Base-by-base conservation (phyloP, 2,888 invertebrate genomes). In the Phyllotreta cruciferae region DNA sequence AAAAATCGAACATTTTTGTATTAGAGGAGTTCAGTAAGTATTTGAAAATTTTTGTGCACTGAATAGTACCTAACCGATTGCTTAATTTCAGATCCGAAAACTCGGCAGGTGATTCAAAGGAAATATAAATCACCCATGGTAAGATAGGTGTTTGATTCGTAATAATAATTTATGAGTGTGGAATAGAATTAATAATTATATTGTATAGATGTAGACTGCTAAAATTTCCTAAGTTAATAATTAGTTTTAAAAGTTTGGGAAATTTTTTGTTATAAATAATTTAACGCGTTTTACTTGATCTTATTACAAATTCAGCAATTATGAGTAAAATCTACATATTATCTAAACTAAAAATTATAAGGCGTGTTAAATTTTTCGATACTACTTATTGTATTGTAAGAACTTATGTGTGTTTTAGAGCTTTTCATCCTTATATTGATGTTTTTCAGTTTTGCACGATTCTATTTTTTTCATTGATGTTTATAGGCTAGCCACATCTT, bases 21-120 rank as follows among this genome's bases (percentile, higher is more conserved):
- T 88, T 99, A 83, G 99, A 99, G 87, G 98, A 99, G 90, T 98
- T 93, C 85, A 98, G 98, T 99, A 88, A 96, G 97, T 93, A 75
- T 66, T 24, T 64, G 24, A 24, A 24, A 1, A 24, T 24, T n/a
- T n/a, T n/a, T 24, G 4, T 24, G 24, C 24, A 24, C 1, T 24
- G 24, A 24, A 24, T 24, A 24, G 4, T 24, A 24, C 24, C 24
- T 38, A 45, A 41, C 42, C 11, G 35, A 10, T 10, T n/a, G 9
- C 49, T 39, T 3, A 4, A 35, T 13, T 10, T 63, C 86, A 98
- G 98, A 98, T 90, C 96, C 97, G 70, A 97, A 98, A 86, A 96
- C 94, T 73, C 88, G 96, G 79, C 94, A 98, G 85, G 90, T 98
- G 74, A 92, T 95, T 78, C 96, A 97, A 83, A 88, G 98, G 80